Percentiles rank a stretch among this genome's conserved stretches.
These are phyloP conservation scores for Sander lucioperca DNA, from an alignment of 2,113 vertebrate species.

Conservation along the genomic window DNA sequence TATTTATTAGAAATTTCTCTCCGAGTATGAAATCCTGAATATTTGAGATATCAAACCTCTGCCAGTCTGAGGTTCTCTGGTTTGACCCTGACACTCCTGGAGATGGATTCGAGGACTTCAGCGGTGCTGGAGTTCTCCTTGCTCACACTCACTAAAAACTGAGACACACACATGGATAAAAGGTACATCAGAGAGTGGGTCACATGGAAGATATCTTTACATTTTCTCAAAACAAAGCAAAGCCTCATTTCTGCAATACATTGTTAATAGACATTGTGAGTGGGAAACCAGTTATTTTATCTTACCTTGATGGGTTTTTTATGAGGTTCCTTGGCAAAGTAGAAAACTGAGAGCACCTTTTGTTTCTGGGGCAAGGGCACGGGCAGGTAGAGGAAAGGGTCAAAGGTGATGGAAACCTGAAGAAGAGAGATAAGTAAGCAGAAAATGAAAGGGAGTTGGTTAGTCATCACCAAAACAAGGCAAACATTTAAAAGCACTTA, in stretches of 20 bases:
- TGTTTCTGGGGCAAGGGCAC: constrained; percentile 98
- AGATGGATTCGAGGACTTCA: constrained; percentile 94
- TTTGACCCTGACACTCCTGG: constrained; percentile 90
- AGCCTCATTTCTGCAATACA: neutral
- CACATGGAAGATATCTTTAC: neutral
- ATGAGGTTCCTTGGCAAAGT: constrained; percentile 96
- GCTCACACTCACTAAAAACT: constrained; percentile 97
- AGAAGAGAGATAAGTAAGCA: neutral
- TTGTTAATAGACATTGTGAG: neutral
- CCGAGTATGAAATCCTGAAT: neutral
- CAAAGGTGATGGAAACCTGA: constrained; percentile 98
- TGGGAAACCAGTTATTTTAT: neutral
- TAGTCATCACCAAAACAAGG: neutral
- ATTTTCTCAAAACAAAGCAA: neutral
- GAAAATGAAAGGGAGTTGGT: neutral
- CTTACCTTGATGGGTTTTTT: constrained; percentile 97
- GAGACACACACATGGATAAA: constrained; percentile 21
- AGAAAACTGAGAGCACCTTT: constrained; percentile 96
- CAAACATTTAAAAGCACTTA: neutral
- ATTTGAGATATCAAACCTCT: constrained; percentile 84
- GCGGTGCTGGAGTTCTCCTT: constrained; percentile 95
- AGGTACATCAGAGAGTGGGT: neutral
- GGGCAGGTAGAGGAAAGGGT: constrained; percentile 96
- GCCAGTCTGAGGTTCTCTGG: constrained; percentile 92
- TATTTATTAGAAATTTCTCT: too few relatives aligned